A percentile compares a stretch with the other conserved stretches of the same genome.
These are phyloP conservation scores for Xylophagus ater DNA, from an alignment of 2,888 invertebrate species.

Conservation along the genomic window DNA sequence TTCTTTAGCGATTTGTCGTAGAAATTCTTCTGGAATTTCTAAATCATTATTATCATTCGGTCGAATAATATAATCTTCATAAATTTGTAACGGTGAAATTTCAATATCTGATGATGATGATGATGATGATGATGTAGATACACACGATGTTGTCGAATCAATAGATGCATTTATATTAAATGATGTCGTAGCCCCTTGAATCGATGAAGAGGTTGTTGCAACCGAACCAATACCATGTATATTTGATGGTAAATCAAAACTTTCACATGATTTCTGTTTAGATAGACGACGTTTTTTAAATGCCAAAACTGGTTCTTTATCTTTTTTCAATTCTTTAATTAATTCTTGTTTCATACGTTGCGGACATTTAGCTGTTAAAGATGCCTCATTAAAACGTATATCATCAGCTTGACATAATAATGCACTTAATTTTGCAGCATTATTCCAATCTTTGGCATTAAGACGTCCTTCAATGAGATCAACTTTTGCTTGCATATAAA, in stretches of 20 bases:
- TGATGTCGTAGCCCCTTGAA: conserved; percentile 14
- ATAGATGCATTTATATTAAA: no score
- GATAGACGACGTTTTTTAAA: conserved; percentile 37
- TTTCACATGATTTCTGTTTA: conserved; percentile 37
- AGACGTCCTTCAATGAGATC: conserved; percentile 65
- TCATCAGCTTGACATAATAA: conserved; percentile 55
- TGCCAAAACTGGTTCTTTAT: conserved; percentile 25
- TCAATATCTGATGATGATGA: conserved; percentile 19
- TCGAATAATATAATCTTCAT: conserved; percentile 33
- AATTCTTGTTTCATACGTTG: conserved; percentile 27
- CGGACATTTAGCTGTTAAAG: conserved; percentile 31
- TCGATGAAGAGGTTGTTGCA: conserved; percentile 16
- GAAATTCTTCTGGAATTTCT: conserved; percentile 30
- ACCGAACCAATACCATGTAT: conserved; percentile 9
- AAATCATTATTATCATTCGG: conserved; percentile 20
- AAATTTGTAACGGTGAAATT: conserved; percentile 29
- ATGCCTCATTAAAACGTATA: conserved; percentile 30
- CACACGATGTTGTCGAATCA: conserved; percentile 12
- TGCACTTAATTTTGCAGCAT: conserved; percentile 60
- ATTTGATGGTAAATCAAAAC: conserved; percentile 25
- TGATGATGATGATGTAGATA: conserved; percentile 11
- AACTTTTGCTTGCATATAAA: conserved; percentile 71
- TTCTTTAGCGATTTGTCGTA: conserved; percentile 33
- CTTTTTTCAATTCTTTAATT: conserved; percentile 27
- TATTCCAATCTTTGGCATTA: conserved; percentile 55